These are phyloP conservation scores for Spondyliosoma cantharus DNA, from an alignment of 2,797 vertebrate genomes.

Conservation along the genomic window DNA sequence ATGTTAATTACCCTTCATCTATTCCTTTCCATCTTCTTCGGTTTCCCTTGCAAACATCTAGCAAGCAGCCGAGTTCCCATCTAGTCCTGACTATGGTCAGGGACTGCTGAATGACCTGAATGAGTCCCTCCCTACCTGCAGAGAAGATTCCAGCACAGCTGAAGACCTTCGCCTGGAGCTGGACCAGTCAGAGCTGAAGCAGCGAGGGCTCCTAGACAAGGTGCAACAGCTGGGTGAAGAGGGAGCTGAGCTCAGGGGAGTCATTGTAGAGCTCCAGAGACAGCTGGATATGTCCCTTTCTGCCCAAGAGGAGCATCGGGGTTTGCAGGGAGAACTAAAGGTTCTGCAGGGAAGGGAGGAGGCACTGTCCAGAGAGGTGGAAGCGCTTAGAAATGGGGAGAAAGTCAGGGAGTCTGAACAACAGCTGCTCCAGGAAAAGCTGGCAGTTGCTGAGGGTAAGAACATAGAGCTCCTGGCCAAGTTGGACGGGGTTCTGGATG, in stretches of 20 bases:
- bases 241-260: slow-evolving; percentile 84
- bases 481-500: slow-evolving; percentile 76
- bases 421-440: slow-evolving; percentile 78
- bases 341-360: slow-evolving; percentile 70
- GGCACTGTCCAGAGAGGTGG: slow-evolving; percentile 82
- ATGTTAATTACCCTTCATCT: slow-evolving; percentile 16
- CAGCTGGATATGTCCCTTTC: slow-evolving; percentile 86
- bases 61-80: slow-evolving; percentile 89
- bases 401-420: slow-evolving; percentile 73
- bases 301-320: slow-evolving; percentile 81
- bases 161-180: slow-evolving; percentile 93
- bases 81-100: slow-evolving; percentile 88
- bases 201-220: slow-evolving; percentile 86
- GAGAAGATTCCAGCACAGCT: slow-evolving; percentile 80
- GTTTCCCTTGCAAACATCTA: slow-evolving; percentile 34
- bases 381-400: slow-evolving; percentile 75
- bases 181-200: slow-evolving; percentile 92
- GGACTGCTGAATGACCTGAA: slow-evolving; percentile 83
- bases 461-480: slow-evolving; percentile 84
- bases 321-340: slow-evolving; percentile 80
- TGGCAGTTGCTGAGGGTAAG: slow-evolving; percentile 79
- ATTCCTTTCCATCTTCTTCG: slow-evolving; percentile 6
- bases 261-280: slow-evolving; percentile 87
- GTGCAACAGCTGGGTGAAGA: slow-evolving; percentile 88
- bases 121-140: slow-evolving; percentile 75